Evolutionary conservation across 1,140 invertebrate genomes (phyloP).

Genomic region (Listronotus oregonensis): DNA sequence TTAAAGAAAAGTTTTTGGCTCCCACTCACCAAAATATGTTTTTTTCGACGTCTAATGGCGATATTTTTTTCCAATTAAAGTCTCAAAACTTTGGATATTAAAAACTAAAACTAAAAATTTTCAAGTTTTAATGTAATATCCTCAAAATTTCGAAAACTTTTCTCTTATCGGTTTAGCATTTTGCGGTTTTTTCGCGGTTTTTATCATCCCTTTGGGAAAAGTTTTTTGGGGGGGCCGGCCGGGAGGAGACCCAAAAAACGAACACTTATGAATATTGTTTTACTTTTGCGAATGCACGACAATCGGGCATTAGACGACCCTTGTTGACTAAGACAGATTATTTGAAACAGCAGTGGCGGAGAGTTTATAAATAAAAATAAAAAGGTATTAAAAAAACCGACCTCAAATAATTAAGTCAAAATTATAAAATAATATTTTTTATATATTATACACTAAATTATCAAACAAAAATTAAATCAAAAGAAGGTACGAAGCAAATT

Average conservation of each 20-base stretch:
- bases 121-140: slow-evolving; percentile 37
- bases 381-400: too few relatives aligned
- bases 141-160: slow-evolving; percentile 32
- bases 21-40: too few relatives aligned
- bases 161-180: slow-evolving; percentile 36
- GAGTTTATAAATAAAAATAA: too few relatives aligned
- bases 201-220: slow-evolving; percentile 13
- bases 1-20: too few relatives aligned
- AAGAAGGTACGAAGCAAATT: too few relatives aligned
- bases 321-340: too few relatives aligned
- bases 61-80: slow-evolving; percentile 30
- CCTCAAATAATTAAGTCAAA: too few relatives aligned
- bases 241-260: slow-evolving; percentile 5
- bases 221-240: neutral
- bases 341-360: too few relatives aligned
- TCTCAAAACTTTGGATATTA: slow-evolving; percentile 30
- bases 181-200: slow-evolving; percentile 30
- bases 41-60: neutral
- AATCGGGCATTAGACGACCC: neutral
- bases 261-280: slow-evolving; percentile 18
- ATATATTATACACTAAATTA: too few relatives aligned
- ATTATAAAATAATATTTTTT: too few relatives aligned
- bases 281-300: neutral
- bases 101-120: slow-evolving; percentile 32
- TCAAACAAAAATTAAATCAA: too few relatives aligned